These are phyloP conservation scores for Drosophila differens DNA, from an alignment of 2,888 invertebrate genomes.

Conservation along the genomic window DNA sequence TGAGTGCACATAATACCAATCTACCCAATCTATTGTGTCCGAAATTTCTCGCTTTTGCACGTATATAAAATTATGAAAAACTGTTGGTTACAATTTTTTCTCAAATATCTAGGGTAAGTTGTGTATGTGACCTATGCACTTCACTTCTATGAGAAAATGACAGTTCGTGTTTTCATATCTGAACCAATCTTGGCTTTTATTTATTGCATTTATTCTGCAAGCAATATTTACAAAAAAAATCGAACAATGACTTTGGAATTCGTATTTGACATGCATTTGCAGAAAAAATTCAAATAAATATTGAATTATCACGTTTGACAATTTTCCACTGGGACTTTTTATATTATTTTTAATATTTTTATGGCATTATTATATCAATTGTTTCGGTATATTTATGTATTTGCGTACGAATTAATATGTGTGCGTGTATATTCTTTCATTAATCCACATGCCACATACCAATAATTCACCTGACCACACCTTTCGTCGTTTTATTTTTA, in stretches of 20 bases:
- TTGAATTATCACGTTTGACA: conserved; percentile 6
- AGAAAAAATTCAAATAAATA: background rate
- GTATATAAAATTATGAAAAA: background rate
- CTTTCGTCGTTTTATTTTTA: conserved; percentile 8
- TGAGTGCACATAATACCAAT: conserved; percentile 1
- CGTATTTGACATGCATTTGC: background rate
- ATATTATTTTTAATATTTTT: background rate
- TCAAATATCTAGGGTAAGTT: background rate
- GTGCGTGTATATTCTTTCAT: background rate
- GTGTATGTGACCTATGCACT: background rate
- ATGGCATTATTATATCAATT: background rate
- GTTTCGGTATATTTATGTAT: background rate
- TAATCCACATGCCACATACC: conserved; percentile 26
- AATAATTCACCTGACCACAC: conserved; percentile 39
- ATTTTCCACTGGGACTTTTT: background rate
- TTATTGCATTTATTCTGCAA: background rate
- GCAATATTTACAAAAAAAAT: background rate
- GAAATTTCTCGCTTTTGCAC: background rate
- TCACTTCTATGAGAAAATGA: background rate
- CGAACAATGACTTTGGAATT: conserved; percentile 1
- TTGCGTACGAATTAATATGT: background rate
- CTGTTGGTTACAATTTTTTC: background rate
- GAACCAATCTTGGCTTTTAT: background rate
- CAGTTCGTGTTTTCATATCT: background rate
- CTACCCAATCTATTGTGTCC: background rate